phyloP scores from a whole-genome alignment of 2,113 vertebrate genomes.

The Myiagra hebetior region DNA sequence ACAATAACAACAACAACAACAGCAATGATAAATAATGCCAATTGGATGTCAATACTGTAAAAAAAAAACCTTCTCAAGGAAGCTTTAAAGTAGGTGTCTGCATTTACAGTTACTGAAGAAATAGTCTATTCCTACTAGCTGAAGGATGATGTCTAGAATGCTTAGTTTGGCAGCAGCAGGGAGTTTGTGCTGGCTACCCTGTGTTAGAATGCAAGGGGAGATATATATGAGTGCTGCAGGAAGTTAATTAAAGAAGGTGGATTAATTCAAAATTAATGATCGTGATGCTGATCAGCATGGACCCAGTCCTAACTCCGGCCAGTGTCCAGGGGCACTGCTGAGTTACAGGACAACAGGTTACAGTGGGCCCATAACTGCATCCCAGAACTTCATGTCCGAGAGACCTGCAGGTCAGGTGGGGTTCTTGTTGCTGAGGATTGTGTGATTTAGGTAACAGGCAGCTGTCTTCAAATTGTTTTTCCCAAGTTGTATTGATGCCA shows the following conservation, averaged over 20 bases:
- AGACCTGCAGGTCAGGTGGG: not conserved
- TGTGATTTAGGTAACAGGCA: not conserved
- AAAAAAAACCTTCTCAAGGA: not conserved
- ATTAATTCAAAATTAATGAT: not conserved
- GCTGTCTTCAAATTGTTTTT: not conserved
- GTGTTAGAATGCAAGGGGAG: not conserved
- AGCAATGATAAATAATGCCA: not conserved
- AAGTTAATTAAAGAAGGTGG: not conserved
- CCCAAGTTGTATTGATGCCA: not conserved
- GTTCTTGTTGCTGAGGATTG: not conserved
- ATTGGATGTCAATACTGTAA: not conserved
- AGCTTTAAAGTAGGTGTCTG: not conserved
- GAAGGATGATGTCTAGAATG: not conserved
- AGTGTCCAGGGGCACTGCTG: not conserved
- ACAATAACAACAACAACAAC: not conserved
- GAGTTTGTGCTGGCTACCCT: not conserved
- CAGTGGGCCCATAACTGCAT: fast-evolving
- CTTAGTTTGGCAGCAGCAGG: not conserved
- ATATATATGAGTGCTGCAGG: not conserved
- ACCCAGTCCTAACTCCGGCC: not conserved
- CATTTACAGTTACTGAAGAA: not conserved
- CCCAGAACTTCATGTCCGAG: not conserved
- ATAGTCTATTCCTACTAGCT: not conserved
- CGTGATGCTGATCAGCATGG: not conserved
- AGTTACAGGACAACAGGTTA: not conserved